Base-by-base conservation (phyloP, 2,113 vertebrate genomes). In the Zingel zingel region DNA sequence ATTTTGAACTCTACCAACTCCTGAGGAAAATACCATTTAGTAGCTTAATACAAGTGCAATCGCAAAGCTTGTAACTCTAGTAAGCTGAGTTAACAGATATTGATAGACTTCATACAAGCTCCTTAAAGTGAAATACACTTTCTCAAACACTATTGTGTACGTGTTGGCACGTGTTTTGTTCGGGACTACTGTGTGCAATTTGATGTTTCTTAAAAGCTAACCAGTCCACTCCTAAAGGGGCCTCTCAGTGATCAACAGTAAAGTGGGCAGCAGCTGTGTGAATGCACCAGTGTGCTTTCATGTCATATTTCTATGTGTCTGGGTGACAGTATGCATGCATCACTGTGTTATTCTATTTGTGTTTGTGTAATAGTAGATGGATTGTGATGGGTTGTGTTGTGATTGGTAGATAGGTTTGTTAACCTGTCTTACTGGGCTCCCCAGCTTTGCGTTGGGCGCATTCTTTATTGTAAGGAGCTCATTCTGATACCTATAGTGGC, bases 391-490 rank as follows among this genome's bases (percentile, higher is more conserved):
- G 23, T 80, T 71, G 80, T 74, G 87, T 74, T 89, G 78, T 85
- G 85, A 91, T 77, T 83, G 79, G 80, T 83, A 63, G 84, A 78
- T 79, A 79, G 73, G 15, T 82, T 68, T 2, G 75, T 87, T 90
- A 82, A 84, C 80, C 81, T 33, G 27, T 83, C 83, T 68, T 27
- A 48, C 66, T 11, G 57, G 81, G 61, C 83, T 64, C 81, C 53
- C 51, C 82, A 36, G 64, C 87, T 81, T 78, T 83, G 91, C 78
- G 81, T 78, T 47, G 86, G 84, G 88, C 90, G 2, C 73, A 84
- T 93, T 91, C 81, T 90, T 88, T 86, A 90, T 86, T 77, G 84
- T 88, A 77, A 68, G 79, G 74, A 68, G 68, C 89, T 91, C 88
- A 88, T 85, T 90, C 86, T 80, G 72, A 88, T 86, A 89, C 74